Evolutionary conservation across 2,888 invertebrate genomes (phyloP).

Genomic region (Epirrhoe tristata): DNA sequence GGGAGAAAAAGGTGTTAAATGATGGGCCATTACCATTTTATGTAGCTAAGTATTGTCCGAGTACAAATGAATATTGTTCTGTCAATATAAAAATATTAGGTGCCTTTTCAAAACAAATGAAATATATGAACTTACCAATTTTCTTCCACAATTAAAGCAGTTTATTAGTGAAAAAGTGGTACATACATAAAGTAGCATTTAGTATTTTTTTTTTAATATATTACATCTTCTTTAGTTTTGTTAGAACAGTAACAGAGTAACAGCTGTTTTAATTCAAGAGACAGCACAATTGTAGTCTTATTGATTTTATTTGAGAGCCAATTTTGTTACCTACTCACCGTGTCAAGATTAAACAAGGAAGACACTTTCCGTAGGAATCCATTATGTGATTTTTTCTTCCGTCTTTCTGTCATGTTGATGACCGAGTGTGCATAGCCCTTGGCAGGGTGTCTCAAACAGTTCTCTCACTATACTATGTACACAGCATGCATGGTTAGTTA

Average conservation of each 20-base stretch:
- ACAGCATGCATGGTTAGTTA: slow-evolving; percentile 86
- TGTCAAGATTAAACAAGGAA: slow-evolving; percentile 94
- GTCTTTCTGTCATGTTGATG: slow-evolving; percentile 83
- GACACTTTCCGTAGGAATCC: slow-evolving; percentile 96
- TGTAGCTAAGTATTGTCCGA: background rate
- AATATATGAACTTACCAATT: background rate
- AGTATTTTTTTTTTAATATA: background rate
- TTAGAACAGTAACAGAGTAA: slow-evolving; percentile 11
- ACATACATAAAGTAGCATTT: slow-evolving; percentile 22
- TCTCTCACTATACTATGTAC: slow-evolving; percentile 82
- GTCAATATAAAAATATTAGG: background rate
- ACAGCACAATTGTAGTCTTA: slow-evolving; percentile 28
- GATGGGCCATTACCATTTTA: slow-evolving; percentile 1
- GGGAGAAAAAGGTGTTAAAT: background rate
- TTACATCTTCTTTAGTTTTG: slow-evolving; percentile 11
- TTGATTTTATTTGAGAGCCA: slow-evolving; percentile 48
- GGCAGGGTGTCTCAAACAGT: slow-evolving; percentile 63
- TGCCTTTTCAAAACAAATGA: slow-evolving; percentile 17
- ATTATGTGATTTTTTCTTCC: slow-evolving; percentile 85
- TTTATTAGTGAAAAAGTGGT: slow-evolving; percentile 17
- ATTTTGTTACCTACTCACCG: slow-evolving; percentile 86
- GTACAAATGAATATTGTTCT: background rate
- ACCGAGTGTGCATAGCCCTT: slow-evolving; percentile 78
- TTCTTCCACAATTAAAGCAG: background rate
- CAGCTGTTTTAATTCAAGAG: slow-evolving; percentile 8